Conservation (phyloP, 2,113 vertebrate species). For the Todiramphus saurophagus region DNA sequence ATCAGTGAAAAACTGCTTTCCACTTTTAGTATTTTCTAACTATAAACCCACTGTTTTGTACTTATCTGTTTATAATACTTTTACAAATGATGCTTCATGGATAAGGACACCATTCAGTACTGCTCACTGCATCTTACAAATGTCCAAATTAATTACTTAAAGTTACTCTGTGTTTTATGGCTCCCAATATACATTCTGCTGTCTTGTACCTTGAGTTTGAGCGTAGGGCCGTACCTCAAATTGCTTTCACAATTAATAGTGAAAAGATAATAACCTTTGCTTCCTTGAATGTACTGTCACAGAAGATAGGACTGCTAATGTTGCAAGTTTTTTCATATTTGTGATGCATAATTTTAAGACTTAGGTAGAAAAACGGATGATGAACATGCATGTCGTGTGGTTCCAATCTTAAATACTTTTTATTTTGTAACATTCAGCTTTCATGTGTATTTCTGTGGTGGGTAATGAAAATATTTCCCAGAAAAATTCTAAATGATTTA, state of each 20-base stretch:
- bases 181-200: neutral
- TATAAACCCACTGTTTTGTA: neutral
- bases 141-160: neutral
- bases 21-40: neutral
- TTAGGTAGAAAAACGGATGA: neutral
- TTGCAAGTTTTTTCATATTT: neutral
- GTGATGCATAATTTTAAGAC: neutral
- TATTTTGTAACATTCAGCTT: neutral
- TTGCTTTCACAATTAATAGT: neutral
- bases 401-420: neutral
- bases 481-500: neutral
- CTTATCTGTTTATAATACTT: neutral
- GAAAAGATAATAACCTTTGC: neutral
- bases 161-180: neutral
- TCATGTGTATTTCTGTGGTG: neutral
- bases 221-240: neutral
- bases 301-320: neutral
- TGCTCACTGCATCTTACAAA: neutral
- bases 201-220: neutral
- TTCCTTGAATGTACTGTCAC: neutral
- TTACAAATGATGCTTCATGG: neutral
- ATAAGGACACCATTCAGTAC: neutral
- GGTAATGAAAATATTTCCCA: neutral
- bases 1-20: neutral
- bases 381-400: rapidly evolving